A percentile compares a stretch with the other conserved stretches of the same genome.
These are phyloP conservation scores for Acanthornis magna DNA, from an alignment of 2,797 vertebrate genomes.

Conservation along the genomic window DNA sequence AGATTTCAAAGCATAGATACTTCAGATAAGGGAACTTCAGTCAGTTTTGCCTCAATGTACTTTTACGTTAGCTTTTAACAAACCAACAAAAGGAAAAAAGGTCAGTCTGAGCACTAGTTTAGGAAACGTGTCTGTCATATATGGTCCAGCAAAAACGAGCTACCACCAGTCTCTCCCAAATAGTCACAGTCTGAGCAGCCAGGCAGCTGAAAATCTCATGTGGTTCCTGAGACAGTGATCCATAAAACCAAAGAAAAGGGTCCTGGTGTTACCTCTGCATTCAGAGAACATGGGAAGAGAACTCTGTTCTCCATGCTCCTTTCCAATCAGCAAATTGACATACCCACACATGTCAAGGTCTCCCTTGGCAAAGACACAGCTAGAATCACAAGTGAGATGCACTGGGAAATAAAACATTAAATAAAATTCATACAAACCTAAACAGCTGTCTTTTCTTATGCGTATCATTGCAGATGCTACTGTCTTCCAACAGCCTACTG, in stretches of 20 bases:
- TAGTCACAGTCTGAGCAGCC: not conserved
- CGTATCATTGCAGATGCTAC: slow-evolving; percentile 86
- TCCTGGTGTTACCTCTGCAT: not conserved
- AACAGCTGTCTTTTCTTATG: slow-evolving; percentile 93
- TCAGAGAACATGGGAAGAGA: not conserved
- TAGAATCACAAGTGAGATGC: not conserved
- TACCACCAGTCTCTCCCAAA: not conserved
- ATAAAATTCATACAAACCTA: slow-evolving; percentile 84
- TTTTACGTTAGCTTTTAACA: slow-evolving; percentile 10
- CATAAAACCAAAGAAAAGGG: not conserved
- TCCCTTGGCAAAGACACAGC: not conserved
- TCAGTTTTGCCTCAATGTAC: not conserved
- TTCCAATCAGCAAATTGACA: not conserved
- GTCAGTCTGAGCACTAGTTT: not conserved
- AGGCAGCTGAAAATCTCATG: not conserved
- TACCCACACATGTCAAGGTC: not conserved
- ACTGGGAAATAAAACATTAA: slow-evolving; percentile 38
- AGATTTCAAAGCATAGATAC: not conserved
- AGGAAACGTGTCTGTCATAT: not conserved
- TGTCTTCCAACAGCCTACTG: slow-evolving; percentile 84
- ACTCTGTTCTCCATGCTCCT: not conserved
- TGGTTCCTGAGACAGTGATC: not conserved
- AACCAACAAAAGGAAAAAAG: not conserved
- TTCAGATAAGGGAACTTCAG: not conserved
- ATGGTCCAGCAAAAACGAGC: not conserved